Conservation (phyloP, 2,888 invertebrate genomes). For the Drosophila basisetae region DNA sequence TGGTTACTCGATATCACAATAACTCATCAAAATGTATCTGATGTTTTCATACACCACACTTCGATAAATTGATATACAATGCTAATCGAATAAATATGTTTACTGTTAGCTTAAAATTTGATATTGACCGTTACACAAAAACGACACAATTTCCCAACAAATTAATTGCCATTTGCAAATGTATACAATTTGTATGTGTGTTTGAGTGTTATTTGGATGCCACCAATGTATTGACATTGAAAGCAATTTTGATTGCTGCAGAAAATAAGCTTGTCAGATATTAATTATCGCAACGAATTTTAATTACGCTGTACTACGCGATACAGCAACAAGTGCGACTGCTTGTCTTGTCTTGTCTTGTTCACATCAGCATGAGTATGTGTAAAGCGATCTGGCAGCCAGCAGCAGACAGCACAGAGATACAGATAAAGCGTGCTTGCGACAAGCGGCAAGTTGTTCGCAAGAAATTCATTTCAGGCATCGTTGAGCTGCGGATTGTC, state of each 20-base stretch:
- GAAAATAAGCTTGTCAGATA: constrained; percentile 70
- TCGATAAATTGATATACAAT: background rate
- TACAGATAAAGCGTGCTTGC: constrained; percentile 39
- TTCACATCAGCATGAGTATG: constrained; percentile 30
- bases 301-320: constrained; percentile 57
- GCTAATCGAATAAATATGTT: background rate
- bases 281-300: constrained; percentile 78
- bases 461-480: constrained; percentile 75
- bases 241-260: constrained; percentile 66
- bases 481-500: constrained; percentile 56
- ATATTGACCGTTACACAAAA: constrained; percentile 11
- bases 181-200: background rate
- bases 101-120: background rate
- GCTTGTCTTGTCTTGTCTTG: constrained; percentile 11
- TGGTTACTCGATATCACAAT: background rate
- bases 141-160: background rate
- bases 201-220: constrained; percentile 11
- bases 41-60: background rate
- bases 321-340: constrained; percentile 52
- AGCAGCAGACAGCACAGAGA: constrained; percentile 32
- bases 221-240: constrained; percentile 59
- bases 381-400: constrained; percentile 52
- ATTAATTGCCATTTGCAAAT: constrained; percentile 16
- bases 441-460: constrained; percentile 37
- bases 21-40: background rate